Percentiles rank a stretch among this genome's conserved stretches.
Conservation (phyloP, 2,797 vertebrate genomes). For the Poeciliopsis turneri region DNA sequence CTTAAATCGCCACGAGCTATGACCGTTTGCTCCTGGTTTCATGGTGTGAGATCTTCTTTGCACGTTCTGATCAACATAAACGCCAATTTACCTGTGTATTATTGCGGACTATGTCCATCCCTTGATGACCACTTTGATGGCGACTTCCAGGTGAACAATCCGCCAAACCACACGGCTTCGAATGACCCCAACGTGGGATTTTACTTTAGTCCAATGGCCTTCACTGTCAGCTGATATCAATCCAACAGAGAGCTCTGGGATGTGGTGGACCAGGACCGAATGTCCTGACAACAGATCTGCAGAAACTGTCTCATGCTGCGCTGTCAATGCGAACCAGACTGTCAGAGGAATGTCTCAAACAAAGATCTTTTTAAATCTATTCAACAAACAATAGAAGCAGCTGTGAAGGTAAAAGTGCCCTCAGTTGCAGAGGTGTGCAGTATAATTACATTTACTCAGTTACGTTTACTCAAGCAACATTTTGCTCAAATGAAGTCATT, state of each 20-base stretch:
- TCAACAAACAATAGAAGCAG: background rate
- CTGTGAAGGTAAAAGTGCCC: background rate
- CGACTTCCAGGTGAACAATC: background rate
- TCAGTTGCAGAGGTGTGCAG: no score
- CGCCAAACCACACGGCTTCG: background rate
- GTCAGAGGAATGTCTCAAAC: background rate
- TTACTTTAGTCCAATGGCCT: background rate
- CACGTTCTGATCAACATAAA: background rate
- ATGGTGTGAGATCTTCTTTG: background rate
- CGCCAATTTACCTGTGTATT: background rate
- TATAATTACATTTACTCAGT: no score
- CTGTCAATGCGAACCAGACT: background rate
- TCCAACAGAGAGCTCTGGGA: background rate
- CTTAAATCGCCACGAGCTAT: background rate
- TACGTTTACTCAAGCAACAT: no score
- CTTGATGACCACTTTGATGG: background rate
- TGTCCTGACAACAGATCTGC: background rate
- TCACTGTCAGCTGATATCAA: background rate
- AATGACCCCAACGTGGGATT: background rate
- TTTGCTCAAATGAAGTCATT: no score
- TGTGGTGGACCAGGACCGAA: background rate
- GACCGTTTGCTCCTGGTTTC: background rate
- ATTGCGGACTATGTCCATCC: no score
- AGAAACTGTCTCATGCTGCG: background rate
- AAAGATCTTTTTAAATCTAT: background rate